Percentiles rank a stretch among this genome's conserved stretches.
These are phyloP conservation scores for Cassiopea xamachana DNA, from an alignment of 30 jellyfish, hydroid and myxozoan species.

Conservation along the genomic window DNA sequence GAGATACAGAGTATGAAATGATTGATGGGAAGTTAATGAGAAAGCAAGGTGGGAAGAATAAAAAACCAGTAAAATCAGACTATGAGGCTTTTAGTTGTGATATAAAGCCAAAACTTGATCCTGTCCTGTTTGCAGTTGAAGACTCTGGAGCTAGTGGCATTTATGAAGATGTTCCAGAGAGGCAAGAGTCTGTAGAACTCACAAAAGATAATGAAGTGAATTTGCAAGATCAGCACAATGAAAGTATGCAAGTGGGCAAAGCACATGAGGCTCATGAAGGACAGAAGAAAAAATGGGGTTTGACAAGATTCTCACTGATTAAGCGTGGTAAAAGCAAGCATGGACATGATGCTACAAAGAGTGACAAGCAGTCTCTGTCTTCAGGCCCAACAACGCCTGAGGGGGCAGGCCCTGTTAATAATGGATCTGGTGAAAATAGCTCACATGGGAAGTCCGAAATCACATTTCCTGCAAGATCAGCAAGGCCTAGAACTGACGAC, in stretches of 20 bases:
- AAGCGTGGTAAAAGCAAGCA: conserved; percentile 10
- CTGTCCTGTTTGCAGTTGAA: conserved; percentile 48
- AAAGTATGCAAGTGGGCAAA: not conserved
- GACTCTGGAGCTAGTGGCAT: conserved; percentile 81
- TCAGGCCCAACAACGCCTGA: conserved; percentile 19
- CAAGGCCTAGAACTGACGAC: not conserved
- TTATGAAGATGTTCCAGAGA: conserved; percentile 65
- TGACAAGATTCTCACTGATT: conserved; percentile 57
- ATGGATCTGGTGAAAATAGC: conserved; percentile 2
- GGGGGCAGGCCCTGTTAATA: not conserved
- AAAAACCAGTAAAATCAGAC: not conserved
- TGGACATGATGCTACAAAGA: not conserved
- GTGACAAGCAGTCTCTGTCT: not conserved
- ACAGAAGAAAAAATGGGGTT: conserved; percentile 57
- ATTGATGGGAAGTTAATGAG: conserved; percentile 51
- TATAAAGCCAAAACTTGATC: conserved; percentile 31
- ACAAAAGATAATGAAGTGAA: not conserved
- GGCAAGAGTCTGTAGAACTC: not conserved
- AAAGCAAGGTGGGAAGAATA: not conserved
- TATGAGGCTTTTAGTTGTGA: conserved; percentile 1
- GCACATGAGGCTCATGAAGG: conserved; percentile 16
- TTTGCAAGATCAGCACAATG: no score
- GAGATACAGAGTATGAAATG: conserved; percentile 61
- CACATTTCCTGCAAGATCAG: not conserved
- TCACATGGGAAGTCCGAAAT: not conserved